Evolutionary conservation across 2,113 vertebrate species (phyloP), one percentile per base, ranked within the genome.

Genomic region (Pituophis catenifer): DNA sequence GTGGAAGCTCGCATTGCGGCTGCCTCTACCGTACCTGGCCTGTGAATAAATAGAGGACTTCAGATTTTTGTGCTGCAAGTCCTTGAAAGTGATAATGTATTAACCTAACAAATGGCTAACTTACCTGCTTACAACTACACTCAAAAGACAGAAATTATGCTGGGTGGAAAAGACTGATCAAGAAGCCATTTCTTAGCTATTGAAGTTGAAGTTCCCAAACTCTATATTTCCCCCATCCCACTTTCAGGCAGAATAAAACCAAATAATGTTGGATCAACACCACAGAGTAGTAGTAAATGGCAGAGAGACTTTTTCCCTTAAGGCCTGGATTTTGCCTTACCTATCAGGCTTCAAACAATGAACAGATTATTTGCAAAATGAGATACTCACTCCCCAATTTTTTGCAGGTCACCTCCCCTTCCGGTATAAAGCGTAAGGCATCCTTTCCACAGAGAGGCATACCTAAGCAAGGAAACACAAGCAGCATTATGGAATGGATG

Each of bases 371-470:
- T 38, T 0, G 53, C 33, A 90, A 87, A 54, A 26, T 9, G 0
- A 88, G 93, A 96, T 97, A 99, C 99, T 99, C 97, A 99, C 99
- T 99, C 99, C 95, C 99, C 99, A 88, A 99, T 99, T 97, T 99
- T 99, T 95, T 99, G 99, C 92, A 99, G 98, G 95, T 99, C 99
- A 33, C 99, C 99, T 94, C 99, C 99, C 97, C 99, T 98, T 95
- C 99, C 99, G 26, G 99, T 99, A 97, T 99, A 99, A 89, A 99
- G 97, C 0, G 99, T 99, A 96, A 99, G 97, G 92, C 99, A 99
- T 57, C 99, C 99, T 98, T 99, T 99, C 99, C 99, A 99, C 92
- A 99, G 98, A 90, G 99, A 99, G 0, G 99, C 99, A 38, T 99
- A 99, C 48, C 99, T 99, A 95, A 29, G 24, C 91, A 92, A 92